phyloP scores from a whole-genome alignment of 2,797 vertebrate genomes.

The Schizopygopsis pylzovi region DNA sequence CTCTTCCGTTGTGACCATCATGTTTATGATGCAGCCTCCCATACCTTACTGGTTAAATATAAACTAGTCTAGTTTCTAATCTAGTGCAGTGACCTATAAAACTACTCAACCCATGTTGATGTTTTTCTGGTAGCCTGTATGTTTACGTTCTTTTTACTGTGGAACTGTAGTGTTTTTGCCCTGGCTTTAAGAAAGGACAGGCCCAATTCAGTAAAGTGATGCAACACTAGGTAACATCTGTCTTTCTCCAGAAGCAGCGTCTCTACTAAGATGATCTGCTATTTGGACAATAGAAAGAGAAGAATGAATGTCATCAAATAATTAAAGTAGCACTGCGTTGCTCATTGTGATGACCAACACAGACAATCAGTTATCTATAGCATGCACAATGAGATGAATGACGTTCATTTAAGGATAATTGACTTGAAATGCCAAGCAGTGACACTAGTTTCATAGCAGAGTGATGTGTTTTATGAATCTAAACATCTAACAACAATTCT shows the following conservation, averaged over 20 bases:
- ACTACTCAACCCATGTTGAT: background rate
- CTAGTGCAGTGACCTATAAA: background rate
- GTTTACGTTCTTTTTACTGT: background rate
- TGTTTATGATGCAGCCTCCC: background rate
- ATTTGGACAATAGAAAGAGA: background rate
- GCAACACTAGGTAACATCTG: conserved; percentile 26
- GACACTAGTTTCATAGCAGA: background rate
- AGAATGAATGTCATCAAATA: background rate
- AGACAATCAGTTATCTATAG: background rate
- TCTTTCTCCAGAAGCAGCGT: background rate
- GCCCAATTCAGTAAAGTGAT: conserved; percentile 11
- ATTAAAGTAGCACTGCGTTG: background rate
- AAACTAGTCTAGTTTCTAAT: background rate
- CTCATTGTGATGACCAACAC: background rate
- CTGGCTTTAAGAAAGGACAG: background rate
- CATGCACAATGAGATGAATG: background rate
- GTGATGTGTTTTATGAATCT: background rate
- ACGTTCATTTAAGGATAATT: background rate
- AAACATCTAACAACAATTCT: background rate
- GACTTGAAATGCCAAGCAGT: background rate
- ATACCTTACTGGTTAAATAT: conserved; percentile 11
- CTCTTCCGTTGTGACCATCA: background rate
- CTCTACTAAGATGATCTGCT: background rate
- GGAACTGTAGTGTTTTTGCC: background rate
- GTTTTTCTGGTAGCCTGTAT: background rate